Base-by-base conservation (phyloP, 2,888 invertebrate genomes). In the Lacanobia wlatinum region DNA sequence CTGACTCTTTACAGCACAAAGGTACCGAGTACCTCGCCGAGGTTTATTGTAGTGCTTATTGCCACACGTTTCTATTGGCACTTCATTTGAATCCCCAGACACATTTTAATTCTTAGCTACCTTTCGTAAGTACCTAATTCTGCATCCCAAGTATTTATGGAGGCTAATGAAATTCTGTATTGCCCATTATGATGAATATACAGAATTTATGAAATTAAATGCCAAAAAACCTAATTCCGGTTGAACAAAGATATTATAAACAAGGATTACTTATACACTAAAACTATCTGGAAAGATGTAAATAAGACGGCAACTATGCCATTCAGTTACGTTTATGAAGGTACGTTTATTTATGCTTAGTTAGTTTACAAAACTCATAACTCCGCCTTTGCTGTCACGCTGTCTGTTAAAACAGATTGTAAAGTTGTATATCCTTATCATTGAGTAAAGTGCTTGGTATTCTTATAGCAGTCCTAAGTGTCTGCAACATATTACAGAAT, bases 21-120 rank as follows among this genome's bases (percentile, higher is more conserved):
- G 23, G 61, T 56, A 12, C 21, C 43, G 43, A 46, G 28, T 21
- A 63, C 6, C 7, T 34, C 53, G 23, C 12, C 9, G 53, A 48
- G 38, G 50, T 74, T 80, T 64, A 78, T 59, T 63, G 48, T 12
- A 28, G 21, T 73, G 34, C 43, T 46, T 74, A 74, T 46, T 46
- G 55, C 50, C 43, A 60, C 50, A 74, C 38, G 55, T 34, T 61
- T 53, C 43, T 48, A 48, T 74, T 55, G 23, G 55, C 40, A 58
- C 60, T 74, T 38, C 28, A 55, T 80, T 65, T 56, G 38, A 60
- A 64, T 72, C 48, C 38, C 8, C 28, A 61, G 55, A 61, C 28
- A 61, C 23, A 38, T 61, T 55, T 43, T 60, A 55, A 46, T 60
- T 28, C 23, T 74, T 16, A 46, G 50, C 60, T 62, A 16, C 12